Evolutionary conservation across 1,140 invertebrate species (phyloP), one percentile per base, ranked within the genome.

Genomic region (Oryctes rhinoceros): DNA sequence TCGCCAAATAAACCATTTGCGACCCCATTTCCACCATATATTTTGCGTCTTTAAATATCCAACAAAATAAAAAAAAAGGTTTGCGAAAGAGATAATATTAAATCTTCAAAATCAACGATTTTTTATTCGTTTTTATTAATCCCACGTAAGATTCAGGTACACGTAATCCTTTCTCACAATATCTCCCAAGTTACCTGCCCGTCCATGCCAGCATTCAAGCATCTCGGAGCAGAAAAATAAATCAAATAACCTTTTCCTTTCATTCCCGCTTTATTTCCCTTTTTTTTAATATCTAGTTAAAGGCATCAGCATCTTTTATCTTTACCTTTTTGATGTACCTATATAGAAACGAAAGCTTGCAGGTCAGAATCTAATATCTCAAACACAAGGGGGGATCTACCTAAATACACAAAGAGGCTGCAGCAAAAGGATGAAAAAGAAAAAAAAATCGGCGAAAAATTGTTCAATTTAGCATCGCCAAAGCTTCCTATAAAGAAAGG

Each of bases 381-480:
- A 59, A 59, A 59, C 53, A 15, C n/a, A 18, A 59, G n/a, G 6
- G 53, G 2, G 18, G 6, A 59, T 18, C 15, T 18, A 59, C 18
- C 53, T 15, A 59, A n/a, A 18, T 59, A n/a, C 18, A 15, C 53
- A 15, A 59, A 59, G 49, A n/a, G n/a, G 53, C 15, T 44, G 39
- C 39, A 10, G 39, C 39, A 44, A 6, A 59, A 59, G 53, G 53
- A 18, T 59, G 4, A 18, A 24, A 15, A 37, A n/a, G 11, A 10
- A 13, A 59, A 37, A 71, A 71, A 71, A 35, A 71, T 71, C 80
- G 80, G 24, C 59, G 80, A 80, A 80, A 80, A 80, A 80, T 80
- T 80, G 80, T 62, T 80, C 80, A 80, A 80, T 80, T 80, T 80
- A 80, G 37, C 80, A 67, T 80, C 37, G 39, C 39, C 6, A 47